A percentile compares a stretch with the other conserved stretches of the same genome.
Evolutionary conservation across 2,113 vertebrate species (phyloP).

Genomic region (Chionis minor): DNA sequence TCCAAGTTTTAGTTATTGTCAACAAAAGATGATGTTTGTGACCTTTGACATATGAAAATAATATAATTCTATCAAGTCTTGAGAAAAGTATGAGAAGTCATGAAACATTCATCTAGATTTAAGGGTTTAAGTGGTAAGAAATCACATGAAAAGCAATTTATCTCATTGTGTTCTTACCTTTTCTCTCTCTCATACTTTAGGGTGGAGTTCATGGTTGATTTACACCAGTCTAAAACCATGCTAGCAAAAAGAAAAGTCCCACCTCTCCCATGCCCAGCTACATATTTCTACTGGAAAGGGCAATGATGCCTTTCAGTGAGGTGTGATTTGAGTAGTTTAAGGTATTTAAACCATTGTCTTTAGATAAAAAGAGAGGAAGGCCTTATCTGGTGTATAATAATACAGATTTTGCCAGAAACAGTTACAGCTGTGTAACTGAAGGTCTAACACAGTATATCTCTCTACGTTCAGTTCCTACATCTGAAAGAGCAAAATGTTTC

Average conservation of each 20-base stretch:
- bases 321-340: neutral
- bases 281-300: neutral
- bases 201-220: neutral
- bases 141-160: neutral
- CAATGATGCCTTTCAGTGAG: neutral
- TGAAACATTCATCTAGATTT: neutral
- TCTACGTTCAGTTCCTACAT: neutral
- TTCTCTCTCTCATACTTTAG: neutral
- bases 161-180: neutral
- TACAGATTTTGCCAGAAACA: neutral
- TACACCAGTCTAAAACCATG: neutral
- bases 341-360: neutral
- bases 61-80: neutral
- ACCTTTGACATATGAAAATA: neutral
- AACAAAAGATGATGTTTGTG: neutral
- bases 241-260: neutral
- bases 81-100: neutral
- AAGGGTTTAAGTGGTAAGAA: neutral
- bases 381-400: neutral
- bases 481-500: neutral
- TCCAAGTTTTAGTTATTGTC: neutral
- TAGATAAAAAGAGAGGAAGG: neutral
- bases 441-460: neutral
- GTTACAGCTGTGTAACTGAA: neutral
- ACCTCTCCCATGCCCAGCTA: neutral